These are phyloP conservation scores for Erannis defoliaria DNA, from an alignment of 2,888 invertebrate genomes.

Conservation along the genomic window DNA sequence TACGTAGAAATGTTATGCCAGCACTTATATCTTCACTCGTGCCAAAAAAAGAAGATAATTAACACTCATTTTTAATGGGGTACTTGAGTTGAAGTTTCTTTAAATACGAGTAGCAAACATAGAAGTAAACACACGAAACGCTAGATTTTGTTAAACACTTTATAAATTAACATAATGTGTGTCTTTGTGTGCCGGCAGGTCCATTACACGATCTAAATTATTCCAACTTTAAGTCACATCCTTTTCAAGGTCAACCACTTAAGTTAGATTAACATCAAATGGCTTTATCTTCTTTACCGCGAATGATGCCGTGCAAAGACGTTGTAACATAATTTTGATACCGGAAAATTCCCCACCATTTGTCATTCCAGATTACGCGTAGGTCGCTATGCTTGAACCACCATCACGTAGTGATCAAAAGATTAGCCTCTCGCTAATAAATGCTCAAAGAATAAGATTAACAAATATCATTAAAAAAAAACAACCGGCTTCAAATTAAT, in stretches of 20 bases:
- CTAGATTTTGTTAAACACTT: constrained; percentile 36
- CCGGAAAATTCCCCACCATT: neutral
- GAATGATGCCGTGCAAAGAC: constrained; percentile 13
- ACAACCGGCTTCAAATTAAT: too few species aligned
- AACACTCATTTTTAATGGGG: neutral
- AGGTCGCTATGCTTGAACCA: too few species aligned
- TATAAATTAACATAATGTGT: constrained; percentile 20
- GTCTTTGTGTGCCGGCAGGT: constrained; percentile 34
- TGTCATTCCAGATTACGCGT: too few species aligned
- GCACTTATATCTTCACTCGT: constrained; percentile 1
- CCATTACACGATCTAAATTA: constrained; percentile 23
- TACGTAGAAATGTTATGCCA: neutral
- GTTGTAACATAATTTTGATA: constrained; percentile 6
- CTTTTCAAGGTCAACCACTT: constrained; percentile 53
- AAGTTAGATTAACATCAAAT: constrained; percentile 55
- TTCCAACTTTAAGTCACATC: constrained; percentile 35
- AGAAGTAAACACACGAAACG: constrained; percentile 9
- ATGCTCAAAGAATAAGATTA: too few species aligned
- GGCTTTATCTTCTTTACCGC: constrained; percentile 14
- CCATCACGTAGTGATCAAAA: too few species aligned
- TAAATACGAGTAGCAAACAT: constrained; percentile 30
- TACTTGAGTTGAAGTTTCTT: constrained; percentile 15
- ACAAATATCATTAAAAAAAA: too few species aligned
- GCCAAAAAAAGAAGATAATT: neutral
- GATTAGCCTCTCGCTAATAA: too few species aligned